These are phyloP conservation scores for Pantherophis guttatus DNA, from an alignment of 2,113 vertebrate species.

Conservation along the genomic window DNA sequence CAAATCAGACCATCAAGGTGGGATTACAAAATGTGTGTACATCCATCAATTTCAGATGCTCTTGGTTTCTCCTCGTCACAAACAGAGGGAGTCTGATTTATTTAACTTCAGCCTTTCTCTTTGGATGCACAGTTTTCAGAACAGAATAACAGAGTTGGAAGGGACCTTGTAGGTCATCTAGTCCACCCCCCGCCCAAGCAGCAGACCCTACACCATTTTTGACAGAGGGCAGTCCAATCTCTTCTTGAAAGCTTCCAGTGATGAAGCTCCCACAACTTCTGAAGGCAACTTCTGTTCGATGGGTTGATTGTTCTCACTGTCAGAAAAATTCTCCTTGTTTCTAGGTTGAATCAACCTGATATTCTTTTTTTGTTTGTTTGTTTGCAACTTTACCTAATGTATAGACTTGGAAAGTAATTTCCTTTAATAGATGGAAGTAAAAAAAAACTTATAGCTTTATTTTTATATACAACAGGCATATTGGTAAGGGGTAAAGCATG, in stretches of 20 bases:
- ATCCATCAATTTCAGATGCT: neutral
- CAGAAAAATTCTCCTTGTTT: no score
- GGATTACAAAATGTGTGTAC: neutral
- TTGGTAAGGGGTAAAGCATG: neutral
- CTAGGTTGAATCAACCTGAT: no score
- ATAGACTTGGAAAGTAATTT: neutral
- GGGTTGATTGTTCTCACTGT: no score
- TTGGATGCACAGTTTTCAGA: neutral
- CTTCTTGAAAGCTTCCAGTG: no score
- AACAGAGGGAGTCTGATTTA: neutral
- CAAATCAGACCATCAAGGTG: neutral
- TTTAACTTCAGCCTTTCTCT: neutral
- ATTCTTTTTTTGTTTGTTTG: neutral
- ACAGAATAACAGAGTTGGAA: no score
- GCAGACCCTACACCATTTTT: no score
- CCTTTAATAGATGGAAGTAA: neutral
- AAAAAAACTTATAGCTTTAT: neutral
- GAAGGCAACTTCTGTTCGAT: no score
- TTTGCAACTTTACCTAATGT: neutral
- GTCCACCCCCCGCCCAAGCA: no score
- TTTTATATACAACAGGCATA: neutral
- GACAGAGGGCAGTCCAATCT: no score
- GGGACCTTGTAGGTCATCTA: no score
- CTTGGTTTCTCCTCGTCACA: neutral
- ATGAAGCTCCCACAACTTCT: no score